phyloP scores from a whole-genome alignment of 2,797 vertebrate genomes.

The Amphiprion clarkii region DNA sequence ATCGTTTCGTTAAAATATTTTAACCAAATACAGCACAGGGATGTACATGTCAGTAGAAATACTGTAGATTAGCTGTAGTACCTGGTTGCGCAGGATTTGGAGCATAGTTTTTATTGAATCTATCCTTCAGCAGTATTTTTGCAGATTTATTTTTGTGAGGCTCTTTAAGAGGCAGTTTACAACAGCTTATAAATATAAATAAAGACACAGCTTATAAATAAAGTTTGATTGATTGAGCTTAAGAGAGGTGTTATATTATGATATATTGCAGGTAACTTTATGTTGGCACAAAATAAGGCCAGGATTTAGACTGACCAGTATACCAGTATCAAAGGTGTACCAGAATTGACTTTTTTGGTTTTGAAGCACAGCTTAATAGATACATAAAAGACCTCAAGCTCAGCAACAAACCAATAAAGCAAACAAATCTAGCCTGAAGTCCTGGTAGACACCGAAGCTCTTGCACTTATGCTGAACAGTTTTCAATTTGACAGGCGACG shows the following conservation, averaged over 20 bases:
- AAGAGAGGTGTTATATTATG: neutral
- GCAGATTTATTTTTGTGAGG: neutral
- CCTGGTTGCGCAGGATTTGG: neutral
- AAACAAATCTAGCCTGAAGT: neutral
- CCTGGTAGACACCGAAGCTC: neutral
- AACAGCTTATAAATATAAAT: no score
- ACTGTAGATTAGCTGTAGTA: no score
- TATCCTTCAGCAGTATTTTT: conserved; percentile 20
- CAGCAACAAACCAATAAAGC: neutral
- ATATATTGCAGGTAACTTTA: neutral
- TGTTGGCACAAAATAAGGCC: neutral
- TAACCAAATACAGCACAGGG: no score
- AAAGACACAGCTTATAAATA: no score
- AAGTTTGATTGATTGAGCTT: no score
- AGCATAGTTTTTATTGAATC: neutral
- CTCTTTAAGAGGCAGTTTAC: conserved; percentile 10
- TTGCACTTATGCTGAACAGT: conserved; percentile 19
- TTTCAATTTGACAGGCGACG: conserved; percentile 36
- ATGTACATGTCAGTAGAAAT: no score
- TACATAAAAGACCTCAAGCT: no score
- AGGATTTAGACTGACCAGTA: neutral
- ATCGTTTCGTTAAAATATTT: neutral
- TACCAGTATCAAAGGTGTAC: neutral
- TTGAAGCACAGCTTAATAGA: no score
- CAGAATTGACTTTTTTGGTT: no score